Evolutionary conservation across 2,888 invertebrate genomes (phyloP), one percentile per base, ranked within the genome.

Genomic region (Ctena decussata): DNA sequence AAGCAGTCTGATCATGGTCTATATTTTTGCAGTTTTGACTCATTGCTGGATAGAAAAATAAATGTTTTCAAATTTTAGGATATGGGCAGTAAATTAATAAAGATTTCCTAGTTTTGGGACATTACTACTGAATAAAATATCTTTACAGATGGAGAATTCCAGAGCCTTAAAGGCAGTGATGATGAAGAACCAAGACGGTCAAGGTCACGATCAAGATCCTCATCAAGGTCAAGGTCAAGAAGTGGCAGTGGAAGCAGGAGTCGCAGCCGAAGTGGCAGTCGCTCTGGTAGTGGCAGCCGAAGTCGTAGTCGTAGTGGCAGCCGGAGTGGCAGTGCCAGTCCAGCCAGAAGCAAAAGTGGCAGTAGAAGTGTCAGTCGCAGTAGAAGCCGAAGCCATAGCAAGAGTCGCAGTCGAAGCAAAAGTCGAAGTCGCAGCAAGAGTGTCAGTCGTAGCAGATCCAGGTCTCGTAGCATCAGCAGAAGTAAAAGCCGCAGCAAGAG

Each of bases 101-200:
- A n/a, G n/a, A n/a, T n/a, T n/a, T n/a, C n/a, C n/a, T n/a, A n/a
- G n/a, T n/a, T n/a, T n/a, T n/a, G n/a, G n/a, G n/a, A n/a, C n/a
- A n/a, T n/a, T n/a, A n/a, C n/a, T n/a, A n/a, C n/a, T n/a, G n/a
- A n/a, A n/a, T n/a, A n/a, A n/a, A 11, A 41, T 57, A 11, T 57
- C 24, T 65, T 65, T 65, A 18, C 65, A 87, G 90, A 90, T 76
- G 89, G 89, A 69, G 89, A 91, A 72, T 86, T 91, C 69, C 84
- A 81, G 71, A 90, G 87, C 82, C 89, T 77, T 18, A 89, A 86
- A 71, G 91, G 91, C 57, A 93, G 92, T 83, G 92, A 92, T 60
- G 90, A 89, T 74, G 92, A 92, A 84, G 82, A 87, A 46, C 82
- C 80, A n/a, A 86, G 84, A 69, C 74, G 86, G 73, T 84, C 90